Conservation (phyloP, 1,140 invertebrate genomes). For the Trichogramma pretiosum region DNA sequence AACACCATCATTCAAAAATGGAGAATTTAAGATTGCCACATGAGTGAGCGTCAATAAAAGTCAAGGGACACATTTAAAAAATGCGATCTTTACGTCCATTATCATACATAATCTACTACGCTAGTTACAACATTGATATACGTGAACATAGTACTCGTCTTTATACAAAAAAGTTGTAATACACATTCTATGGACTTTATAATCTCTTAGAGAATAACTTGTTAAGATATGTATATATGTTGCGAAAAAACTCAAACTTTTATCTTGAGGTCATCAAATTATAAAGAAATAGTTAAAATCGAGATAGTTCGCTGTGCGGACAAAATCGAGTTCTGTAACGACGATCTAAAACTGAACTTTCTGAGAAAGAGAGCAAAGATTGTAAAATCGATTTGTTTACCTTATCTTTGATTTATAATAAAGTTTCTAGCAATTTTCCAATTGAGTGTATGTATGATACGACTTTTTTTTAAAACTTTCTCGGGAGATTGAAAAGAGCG, state of each 20-base stretch:
- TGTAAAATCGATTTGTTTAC: neutral
- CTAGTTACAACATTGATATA: slow-evolving; percentile 3
- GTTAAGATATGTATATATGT: slow-evolving; percentile 14
- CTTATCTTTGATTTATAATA: slow-evolving; percentile 2
- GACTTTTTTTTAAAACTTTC: too few species aligned
- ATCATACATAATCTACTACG: slow-evolving; percentile 1
- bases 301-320: slow-evolving; percentile 11
- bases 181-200: slow-evolving; percentile 8
- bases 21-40: slow-evolving; percentile 9
- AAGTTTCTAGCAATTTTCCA: slow-evolving; percentile 2
- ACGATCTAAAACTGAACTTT: slow-evolving; percentile 3
- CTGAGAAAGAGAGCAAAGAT: slow-evolving; percentile 1
- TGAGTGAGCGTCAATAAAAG: slow-evolving; percentile 8
- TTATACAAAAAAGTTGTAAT: too few species aligned
- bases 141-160: too few species aligned
- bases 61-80: slow-evolving; percentile 6
- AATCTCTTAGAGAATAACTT: slow-evolving; percentile 7
- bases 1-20: slow-evolving; percentile 3
- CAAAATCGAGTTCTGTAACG: neutral
- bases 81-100: slow-evolving; percentile 16
- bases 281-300: neutral
- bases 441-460: neutral
- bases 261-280: slow-evolving; percentile 2
- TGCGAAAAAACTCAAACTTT: slow-evolving; percentile 2
- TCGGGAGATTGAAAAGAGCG: too few species aligned